These are phyloP conservation scores for Astyanax mexicanus DNA, from an alignment of 2,797 vertebrate genomes.

Conservation along the genomic window DNA sequence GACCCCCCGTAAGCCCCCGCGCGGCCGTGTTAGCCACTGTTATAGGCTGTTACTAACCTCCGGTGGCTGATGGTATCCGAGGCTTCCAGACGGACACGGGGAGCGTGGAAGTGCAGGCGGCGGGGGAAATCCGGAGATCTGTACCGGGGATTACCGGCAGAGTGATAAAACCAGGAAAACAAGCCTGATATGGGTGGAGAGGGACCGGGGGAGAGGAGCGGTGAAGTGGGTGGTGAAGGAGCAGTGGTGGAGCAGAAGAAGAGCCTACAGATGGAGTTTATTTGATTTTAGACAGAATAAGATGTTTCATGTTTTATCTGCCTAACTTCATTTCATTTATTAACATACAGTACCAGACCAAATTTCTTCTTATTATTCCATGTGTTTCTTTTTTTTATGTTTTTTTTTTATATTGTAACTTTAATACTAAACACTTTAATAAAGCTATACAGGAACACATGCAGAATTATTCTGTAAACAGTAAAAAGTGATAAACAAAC, in stretches of 20 bases:
- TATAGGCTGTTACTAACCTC: slow-evolving; percentile 11
- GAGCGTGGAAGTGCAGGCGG: background rate
- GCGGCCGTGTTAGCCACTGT: background rate
- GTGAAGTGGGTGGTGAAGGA: background rate
- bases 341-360: too few species aligned
- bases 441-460: too few species aligned
- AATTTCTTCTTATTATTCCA: too few species aligned
- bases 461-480: too few species aligned
- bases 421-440: too few species aligned
- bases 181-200: background rate
- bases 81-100: background rate
- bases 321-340: too few species aligned
- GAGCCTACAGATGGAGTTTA: too few species aligned
- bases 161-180: background rate
- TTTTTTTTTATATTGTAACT: too few species aligned
- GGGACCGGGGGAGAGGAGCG: background rate
- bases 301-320: too few species aligned
- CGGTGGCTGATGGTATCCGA: background rate
- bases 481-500: too few species aligned
- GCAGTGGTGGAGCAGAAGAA: background rate
- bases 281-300: too few species aligned
- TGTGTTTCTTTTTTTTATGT: too few species aligned
- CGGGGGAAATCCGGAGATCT: background rate
- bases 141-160: background rate
- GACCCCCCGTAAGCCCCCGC: background rate